Evolutionary conservation across 1,140 invertebrate species (phyloP), one percentile per base, ranked within the genome.

Genomic region (Centruroides sculpturatus): DNA sequence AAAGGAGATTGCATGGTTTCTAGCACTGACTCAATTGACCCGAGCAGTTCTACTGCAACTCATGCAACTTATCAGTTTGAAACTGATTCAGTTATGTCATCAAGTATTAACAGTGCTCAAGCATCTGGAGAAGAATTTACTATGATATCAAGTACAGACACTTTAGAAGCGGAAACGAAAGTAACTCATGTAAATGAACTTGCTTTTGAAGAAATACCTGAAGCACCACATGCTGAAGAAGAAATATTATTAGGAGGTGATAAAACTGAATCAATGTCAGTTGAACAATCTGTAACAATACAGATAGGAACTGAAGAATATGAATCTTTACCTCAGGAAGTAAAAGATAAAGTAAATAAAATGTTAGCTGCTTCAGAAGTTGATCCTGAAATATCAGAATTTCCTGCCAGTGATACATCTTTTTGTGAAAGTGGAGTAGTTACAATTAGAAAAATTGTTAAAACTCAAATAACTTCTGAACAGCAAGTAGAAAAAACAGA

Each of bases 41-140:
- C 64, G 13, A 65, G 64, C 47, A 65, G 61, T 54, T 84, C 82
- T 59, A 85, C 84, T 0, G 85, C 84, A 0, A 88, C 86, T 0
- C 81, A 85, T 69, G 86, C 86, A 13, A 87, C 85, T 12, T 87
- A 86, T 69, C 86, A 86, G 66, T 86, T 85, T 69, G 85, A 87
- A 73, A 65, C 64, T 55, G 64, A 65, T 57, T 88, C 86, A 1
- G 79, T 85, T 41, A 86, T 86, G 82, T 87, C 86, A 7, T 85
- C 84, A 46, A 87, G 85, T 73, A 80, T 87, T 50, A 86, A 85
- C 47, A 87, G 85, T 74, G 59, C 65, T 58, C 66, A 67, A 55
- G 65, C 67, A 55, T 68, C 67, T n/a, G 83, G 81, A 67, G 83
- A 83, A 65, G 85, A 83, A 55, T 59, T 56, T 59, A 85, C 83